Conservation (phyloP, 2,888 invertebrate genomes). For the Pammene aurita region DNA sequence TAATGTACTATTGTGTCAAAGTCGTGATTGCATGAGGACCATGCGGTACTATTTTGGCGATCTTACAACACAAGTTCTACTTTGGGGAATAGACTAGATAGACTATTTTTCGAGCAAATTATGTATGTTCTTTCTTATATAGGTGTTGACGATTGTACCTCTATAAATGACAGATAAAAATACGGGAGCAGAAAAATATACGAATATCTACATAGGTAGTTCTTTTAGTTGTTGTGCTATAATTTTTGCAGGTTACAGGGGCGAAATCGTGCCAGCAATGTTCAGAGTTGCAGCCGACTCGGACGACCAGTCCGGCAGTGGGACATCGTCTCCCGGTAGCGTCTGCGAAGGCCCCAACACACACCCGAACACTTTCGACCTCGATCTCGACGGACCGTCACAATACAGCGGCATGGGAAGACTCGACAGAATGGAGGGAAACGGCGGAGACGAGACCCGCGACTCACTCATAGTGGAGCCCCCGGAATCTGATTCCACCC, state of each 20-base stretch:
- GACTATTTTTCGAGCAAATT: too few relatives aligned
- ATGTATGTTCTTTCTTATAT: too few relatives aligned
- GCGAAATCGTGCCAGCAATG: conserved; percentile 69
- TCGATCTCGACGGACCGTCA: conserved; percentile 83
- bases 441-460: conserved; percentile 68
- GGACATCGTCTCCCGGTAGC: conserved; percentile 1
- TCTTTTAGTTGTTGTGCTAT: too few relatives aligned
- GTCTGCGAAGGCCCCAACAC: neutral
- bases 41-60: too few relatives aligned
- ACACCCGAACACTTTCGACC: conserved; percentile 63
- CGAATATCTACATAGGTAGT: too few relatives aligned
- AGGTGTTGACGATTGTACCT: too few relatives aligned
- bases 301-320: conserved; percentile 68
- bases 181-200: too few relatives aligned
- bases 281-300: conserved; percentile 85
- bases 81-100: too few relatives aligned
- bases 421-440: neutral
- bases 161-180: too few relatives aligned
- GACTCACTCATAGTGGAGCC: conserved; percentile 67
- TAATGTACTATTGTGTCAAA: too few relatives aligned
- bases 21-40: too few relatives aligned
- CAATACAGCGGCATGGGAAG: conserved; percentile 78
- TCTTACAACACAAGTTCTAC: too few relatives aligned
- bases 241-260: conserved; percentile 68
- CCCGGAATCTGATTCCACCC: conserved; percentile 56